Percentiles rank a stretch among this genome's conserved stretches.
Evolutionary conservation across 2,888 invertebrate genomes (phyloP).

Genomic region (Griposia aprilina): DNA sequence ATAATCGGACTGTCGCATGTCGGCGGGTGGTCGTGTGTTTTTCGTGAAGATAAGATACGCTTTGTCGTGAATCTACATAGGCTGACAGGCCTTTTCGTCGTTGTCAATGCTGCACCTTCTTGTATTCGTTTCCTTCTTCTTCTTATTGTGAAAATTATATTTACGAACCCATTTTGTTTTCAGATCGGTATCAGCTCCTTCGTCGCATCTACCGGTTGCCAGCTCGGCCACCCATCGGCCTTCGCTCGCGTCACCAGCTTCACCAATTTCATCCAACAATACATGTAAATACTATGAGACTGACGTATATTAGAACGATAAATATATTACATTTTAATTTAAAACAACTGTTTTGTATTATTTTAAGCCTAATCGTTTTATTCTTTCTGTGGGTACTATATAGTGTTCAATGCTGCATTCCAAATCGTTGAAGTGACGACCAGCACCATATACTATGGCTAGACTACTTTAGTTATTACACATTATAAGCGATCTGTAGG

Average conservation of each 20-base stretch:
- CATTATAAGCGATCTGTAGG: neutral
- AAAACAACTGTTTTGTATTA: neutral
- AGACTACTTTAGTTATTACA: neutral
- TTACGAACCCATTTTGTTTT: neutral
- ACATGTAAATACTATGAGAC: slow-evolving; percentile 65
- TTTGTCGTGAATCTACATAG: neutral
- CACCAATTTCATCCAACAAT: slow-evolving; percentile 72
- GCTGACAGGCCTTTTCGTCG: neutral
- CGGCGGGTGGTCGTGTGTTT: neutral
- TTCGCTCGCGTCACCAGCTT: slow-evolving; percentile 80
- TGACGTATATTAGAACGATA: neutral
- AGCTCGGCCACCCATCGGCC: slow-evolving; percentile 78
- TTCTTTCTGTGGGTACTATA: neutral
- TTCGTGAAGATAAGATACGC: neutral
- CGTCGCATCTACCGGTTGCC: slow-evolving; percentile 74
- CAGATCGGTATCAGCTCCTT: slow-evolving; percentile 82
- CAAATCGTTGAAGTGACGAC: neutral
- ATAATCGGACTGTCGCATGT: neutral
- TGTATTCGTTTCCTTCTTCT: neutral
- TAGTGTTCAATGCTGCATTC: neutral
- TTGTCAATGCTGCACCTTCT: neutral
- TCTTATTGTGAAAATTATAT: neutral
- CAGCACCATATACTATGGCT: neutral
- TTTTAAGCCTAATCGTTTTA: neutral
- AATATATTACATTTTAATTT: slow-evolving; percentile 17